phyloP scores from a whole-genome alignment of 2,888 invertebrate species.

The Pachycephus smyrnensis region DNA sequence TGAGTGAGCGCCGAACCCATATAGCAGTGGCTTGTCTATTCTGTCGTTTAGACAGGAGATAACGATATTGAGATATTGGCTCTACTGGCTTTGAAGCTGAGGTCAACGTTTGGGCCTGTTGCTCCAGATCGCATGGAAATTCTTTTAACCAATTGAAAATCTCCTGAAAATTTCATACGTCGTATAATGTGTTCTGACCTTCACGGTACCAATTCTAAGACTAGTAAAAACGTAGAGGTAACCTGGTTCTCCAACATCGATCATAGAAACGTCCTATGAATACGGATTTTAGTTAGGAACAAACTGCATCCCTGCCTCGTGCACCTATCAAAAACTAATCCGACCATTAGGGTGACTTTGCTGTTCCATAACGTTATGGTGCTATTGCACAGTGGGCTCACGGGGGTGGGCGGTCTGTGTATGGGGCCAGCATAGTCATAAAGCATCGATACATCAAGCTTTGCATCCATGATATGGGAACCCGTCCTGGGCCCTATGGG shows the following conservation, averaged over 20 bases:
- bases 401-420: slow-evolving; percentile 63
- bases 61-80: slow-evolving; percentile 55
- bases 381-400: slow-evolving; percentile 31
- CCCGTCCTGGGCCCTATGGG: slow-evolving; percentile 32
- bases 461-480: slow-evolving; percentile 67
- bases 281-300: slow-evolving; percentile 35
- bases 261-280: slow-evolving; percentile 37
- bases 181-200: background rate
- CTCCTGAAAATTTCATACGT: background rate
- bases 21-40: slow-evolving; percentile 39
- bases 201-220: background rate
- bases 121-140: slow-evolving; percentile 36
- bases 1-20: slow-evolving; percentile 38
- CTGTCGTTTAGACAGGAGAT: slow-evolving; percentile 47
- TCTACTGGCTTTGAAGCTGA: slow-evolving; percentile 22
- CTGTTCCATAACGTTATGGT: slow-evolving; percentile 42
- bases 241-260: slow-evolving; percentile 9
- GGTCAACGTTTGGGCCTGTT: slow-evolving; percentile 46
- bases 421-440: slow-evolving; percentile 49
- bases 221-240: background rate
- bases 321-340: slow-evolving; percentile 56
- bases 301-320: slow-evolving; percentile 24
- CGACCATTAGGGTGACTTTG: slow-evolving; percentile 63
- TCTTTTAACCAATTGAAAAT: slow-evolving; percentile 21
- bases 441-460: slow-evolving; percentile 67